Conservation (phyloP, 2,797 vertebrate genomes). For the Etheostoma nigrum region DNA sequence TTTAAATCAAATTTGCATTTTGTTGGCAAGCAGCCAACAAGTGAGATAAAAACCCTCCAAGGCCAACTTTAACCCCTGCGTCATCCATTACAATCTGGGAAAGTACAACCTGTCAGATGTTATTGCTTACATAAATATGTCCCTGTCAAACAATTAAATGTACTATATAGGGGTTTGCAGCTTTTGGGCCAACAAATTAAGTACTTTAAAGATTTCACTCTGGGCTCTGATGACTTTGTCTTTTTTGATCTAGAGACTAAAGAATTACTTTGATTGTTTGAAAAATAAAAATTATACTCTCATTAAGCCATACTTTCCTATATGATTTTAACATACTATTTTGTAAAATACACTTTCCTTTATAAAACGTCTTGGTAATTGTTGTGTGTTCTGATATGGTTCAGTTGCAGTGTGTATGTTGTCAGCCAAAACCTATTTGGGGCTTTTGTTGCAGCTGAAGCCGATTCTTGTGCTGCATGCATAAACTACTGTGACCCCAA, state of each 20-base stretch:
- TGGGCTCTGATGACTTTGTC: background rate
- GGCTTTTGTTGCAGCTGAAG: background rate
- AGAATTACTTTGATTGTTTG: background rate
- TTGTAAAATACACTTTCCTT: background rate
- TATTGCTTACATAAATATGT: background rate
- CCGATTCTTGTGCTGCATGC: background rate
- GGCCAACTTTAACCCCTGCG: background rate
- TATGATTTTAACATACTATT: background rate
- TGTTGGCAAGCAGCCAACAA: background rate
- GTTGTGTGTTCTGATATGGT: background rate
- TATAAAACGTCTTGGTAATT: background rate
- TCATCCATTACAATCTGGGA: background rate
- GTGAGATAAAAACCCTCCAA: background rate
- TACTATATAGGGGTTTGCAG: background rate
- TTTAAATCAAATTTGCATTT: background rate
- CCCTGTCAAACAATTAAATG: background rate
- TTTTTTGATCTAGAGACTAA: background rate
- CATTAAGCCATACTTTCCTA: background rate
- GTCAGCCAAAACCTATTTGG: background rate
- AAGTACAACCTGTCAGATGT: background rate
- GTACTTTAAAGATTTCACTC: background rate
- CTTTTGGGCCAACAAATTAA: background rate
- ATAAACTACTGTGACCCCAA: conserved; percentile 24
- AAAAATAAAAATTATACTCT: background rate
- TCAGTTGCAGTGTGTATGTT: background rate